Conservation (phyloP, 2,888 invertebrate genomes). For the Falcaria lacertinaria region DNA sequence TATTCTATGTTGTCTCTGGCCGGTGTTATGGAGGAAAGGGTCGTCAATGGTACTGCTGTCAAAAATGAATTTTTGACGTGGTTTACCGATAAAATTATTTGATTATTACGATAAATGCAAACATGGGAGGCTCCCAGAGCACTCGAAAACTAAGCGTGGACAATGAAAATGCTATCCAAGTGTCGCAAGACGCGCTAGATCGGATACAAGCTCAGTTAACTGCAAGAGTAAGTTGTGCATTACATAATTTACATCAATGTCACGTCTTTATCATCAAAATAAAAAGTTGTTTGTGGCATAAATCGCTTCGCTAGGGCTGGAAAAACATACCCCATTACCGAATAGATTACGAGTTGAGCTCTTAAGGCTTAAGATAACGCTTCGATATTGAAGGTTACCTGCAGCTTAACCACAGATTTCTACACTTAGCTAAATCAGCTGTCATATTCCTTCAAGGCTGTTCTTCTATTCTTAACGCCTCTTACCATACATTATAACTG, state of each 20-base stretch:
- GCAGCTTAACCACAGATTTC: no score
- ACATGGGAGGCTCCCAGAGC: slow-evolving; percentile 81
- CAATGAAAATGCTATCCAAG: slow-evolving; percentile 73
- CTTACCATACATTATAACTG: no score
- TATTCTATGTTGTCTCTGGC: slow-evolving; percentile 1
- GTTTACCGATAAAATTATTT: slow-evolving; percentile 61
- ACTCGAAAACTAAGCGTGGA: slow-evolving; percentile 73
- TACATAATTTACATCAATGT: slow-evolving; percentile 77
- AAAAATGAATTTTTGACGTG: slow-evolving; percentile 67
- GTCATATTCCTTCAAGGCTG: no score
- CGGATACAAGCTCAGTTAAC: slow-evolving; percentile 67
- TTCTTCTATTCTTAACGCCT: no score
- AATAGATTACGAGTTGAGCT: no score
- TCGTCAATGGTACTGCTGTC: slow-evolving; percentile 25
- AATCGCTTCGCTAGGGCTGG: neutral
- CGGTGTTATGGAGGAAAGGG: slow-evolving; percentile 21
- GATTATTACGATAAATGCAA: slow-evolving; percentile 31
- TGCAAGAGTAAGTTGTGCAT: slow-evolving; percentile 65
- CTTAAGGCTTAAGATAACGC: no score
- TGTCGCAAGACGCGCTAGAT: slow-evolving; percentile 71
- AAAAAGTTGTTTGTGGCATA: slow-evolving; percentile 16
- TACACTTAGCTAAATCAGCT: no score
- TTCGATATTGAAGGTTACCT: no score
- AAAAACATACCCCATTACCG: neutral
- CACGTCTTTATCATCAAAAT: slow-evolving; percentile 48